Evolutionary conservation across 2,888 invertebrate genomes (phyloP), one percentile per base, ranked within the genome.

Genomic region (Steromphala cineraria): DNA sequence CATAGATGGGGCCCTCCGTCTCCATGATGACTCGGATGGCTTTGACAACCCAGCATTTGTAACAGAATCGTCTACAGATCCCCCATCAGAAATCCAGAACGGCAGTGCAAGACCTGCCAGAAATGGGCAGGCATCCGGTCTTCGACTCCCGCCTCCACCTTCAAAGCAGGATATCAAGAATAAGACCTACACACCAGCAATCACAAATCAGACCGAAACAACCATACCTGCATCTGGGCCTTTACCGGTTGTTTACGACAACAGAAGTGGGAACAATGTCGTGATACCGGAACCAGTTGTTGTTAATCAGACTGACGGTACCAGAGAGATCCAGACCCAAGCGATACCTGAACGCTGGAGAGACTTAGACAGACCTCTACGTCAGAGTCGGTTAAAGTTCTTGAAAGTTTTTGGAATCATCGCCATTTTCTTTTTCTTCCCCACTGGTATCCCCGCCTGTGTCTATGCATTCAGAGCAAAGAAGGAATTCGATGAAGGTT

Each of bases 351-450:
- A 86, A 21, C 81, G 86, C 74, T 81, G 84, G 71, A n/a, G 80
- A 13, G 80, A 81, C 4, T 77, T 79, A 52, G 84, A 86, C 67
- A 81, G 83, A 28, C 88, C 89, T 0, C 46, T 88, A 31, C 82
- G 82, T 71, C 78, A 84, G 10, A 80, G 82, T 24, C 82, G 84
- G 46, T 88, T 89, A n/a, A 85, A 84, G 79, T 78, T 87, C 15
- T 53, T 90, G 21, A 87, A 90, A 81, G 84, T 87, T 15, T 86
- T 90, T 28, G 88, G 90, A 19, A 81, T 90, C 21, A 67, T 90
- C 7, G 86, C 91, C 5, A 80, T 86, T 13, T n/a, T 91, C 75
- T 62, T 90, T 15, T 91, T 91, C 83, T 91, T 91, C 82, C 91
- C 91, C 10, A 83, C 89, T 7, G 91, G 91, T 7, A 87, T 91